Conservation (phyloP, 2,113 vertebrate species). For the Actinemys pallida region DNA sequence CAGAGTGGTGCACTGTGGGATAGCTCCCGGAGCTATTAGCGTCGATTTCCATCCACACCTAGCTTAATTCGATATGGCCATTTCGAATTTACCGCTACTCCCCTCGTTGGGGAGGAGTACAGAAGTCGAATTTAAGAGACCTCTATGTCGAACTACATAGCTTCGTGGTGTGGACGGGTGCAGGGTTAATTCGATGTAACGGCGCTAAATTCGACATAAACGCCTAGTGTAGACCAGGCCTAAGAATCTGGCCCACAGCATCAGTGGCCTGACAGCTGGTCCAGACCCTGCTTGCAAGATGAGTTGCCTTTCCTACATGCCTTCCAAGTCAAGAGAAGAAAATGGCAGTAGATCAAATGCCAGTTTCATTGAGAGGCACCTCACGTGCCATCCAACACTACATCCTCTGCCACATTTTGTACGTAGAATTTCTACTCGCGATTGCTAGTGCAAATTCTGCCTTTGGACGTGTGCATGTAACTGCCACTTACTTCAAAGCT, state of each 20-base stretch:
- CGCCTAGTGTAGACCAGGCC: too few relatives aligned
- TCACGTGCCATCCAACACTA: not conserved
- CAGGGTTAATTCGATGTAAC: too few relatives aligned
- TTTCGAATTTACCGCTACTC: too few relatives aligned
- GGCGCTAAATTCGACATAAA: too few relatives aligned
- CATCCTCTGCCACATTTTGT: not conserved
- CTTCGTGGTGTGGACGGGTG: too few relatives aligned
- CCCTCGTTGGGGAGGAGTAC: too few relatives aligned
- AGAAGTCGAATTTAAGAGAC: too few relatives aligned
- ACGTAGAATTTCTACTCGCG: not conserved
- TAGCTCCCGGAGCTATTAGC: too few relatives aligned
- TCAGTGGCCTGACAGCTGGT: not conserved
- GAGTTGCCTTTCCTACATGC: not conserved
- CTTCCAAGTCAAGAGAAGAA: not conserved
- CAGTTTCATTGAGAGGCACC: not conserved
- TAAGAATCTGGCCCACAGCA: not conserved
- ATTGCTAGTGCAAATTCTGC: not conserved
- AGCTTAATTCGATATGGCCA: too few relatives aligned
- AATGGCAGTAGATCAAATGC: not conserved
- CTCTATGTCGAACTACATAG: too few relatives aligned
- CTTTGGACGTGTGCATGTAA: not conserved
- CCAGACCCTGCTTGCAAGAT: not conserved
- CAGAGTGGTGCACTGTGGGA: too few relatives aligned
- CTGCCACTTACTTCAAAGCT: not conserved
- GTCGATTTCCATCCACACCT: too few relatives aligned